Base-by-base conservation (phyloP, 2,113 vertebrate species). In the Seriola aureovittata region DNA sequence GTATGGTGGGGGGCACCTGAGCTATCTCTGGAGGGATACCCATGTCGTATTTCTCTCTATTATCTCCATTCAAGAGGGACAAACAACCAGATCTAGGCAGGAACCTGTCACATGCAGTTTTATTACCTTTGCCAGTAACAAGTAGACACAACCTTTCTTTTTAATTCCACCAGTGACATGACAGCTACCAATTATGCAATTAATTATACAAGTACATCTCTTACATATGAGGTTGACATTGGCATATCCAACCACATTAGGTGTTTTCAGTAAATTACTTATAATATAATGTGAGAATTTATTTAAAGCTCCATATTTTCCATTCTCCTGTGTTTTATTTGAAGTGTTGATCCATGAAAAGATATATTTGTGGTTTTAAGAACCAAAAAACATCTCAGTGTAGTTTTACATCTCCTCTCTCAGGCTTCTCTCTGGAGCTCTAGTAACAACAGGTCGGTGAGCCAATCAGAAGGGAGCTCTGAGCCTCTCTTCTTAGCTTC, bases 21-120 rank as follows among this genome's bases (percentile, higher is more conserved):
- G 63, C 64, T 75, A 48, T 86, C 78, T 82, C 75, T 32, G 40
- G 40, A 82, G 90, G 90, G 71, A 91, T 12, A 75, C 77, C 88
- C 80, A 71, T 58, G 55, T 65, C 42, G n/a, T 70, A 58, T 76
- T 71, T 62, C 71, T 52, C 34, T 77, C 55, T 67, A 14, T 42
- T 36, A 36, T 42, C 40, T 42, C 40, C 11, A 42, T 42, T 42
- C 57, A 34, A 23, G 8, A n/a, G 4, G 14, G 29, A 64, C 7
- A 11, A 48, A 69, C 14, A 25, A 32, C 23, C 34, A 40, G 14
- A 54, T 36, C 1, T 11, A n/a, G 16, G 50, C 0, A 50, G 21
- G 4, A 58, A 74, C 46, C 13, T 32, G n/a, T 21, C 34, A 78
- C 8, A 11, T 55, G 29, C 21, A 23, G 48, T 42, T 34, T 11